These are phyloP conservation scores for Lasaia peninsularis DNA, from an alignment of 1,140 invertebrate species.

Conservation along the genomic window DNA sequence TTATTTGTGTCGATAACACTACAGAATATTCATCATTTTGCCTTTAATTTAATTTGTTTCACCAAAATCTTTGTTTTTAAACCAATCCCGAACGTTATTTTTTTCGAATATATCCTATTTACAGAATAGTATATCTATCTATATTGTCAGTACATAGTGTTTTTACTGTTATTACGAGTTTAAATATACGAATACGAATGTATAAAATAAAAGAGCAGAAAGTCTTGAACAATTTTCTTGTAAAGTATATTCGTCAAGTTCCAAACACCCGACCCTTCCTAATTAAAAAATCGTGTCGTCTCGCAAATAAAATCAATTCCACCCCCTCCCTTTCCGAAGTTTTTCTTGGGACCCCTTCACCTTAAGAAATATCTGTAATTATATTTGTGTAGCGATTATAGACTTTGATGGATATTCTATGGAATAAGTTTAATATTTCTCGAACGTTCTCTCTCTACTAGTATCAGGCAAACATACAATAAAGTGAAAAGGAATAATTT, in stretches of 20 bases:
- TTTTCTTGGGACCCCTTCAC: constrained; percentile 43
- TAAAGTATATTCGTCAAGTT: constrained; percentile 2
- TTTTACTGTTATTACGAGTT: no score
- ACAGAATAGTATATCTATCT: no score
- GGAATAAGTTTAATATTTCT: background rate
- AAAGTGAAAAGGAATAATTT: background rate
- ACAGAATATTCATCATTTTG: no score
- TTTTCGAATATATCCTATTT: no score
- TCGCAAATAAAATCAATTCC: constrained; percentile 70
- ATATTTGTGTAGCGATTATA: constrained; percentile 49
- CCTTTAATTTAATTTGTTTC: no score
- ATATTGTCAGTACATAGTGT: no score
- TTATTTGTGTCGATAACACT: no score
- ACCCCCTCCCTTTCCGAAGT: constrained; percentile 31
- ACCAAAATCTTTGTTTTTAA: no score
- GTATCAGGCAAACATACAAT: no score
- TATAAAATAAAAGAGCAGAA: background rate
- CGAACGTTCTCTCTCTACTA: no score
- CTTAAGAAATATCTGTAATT: constrained; percentile 40
- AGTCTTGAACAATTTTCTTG: background rate
- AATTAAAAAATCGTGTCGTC: constrained; percentile 70
- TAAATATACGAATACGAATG: no score
- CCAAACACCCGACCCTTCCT: constrained; percentile 21
- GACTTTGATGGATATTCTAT: constrained; percentile 39
- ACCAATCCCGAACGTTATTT: no score